Percentiles rank a stretch among this genome's conserved stretches.
phyloP scores from a whole-genome alignment of 1,140 invertebrate species.

The Orius laevigatus region DNA sequence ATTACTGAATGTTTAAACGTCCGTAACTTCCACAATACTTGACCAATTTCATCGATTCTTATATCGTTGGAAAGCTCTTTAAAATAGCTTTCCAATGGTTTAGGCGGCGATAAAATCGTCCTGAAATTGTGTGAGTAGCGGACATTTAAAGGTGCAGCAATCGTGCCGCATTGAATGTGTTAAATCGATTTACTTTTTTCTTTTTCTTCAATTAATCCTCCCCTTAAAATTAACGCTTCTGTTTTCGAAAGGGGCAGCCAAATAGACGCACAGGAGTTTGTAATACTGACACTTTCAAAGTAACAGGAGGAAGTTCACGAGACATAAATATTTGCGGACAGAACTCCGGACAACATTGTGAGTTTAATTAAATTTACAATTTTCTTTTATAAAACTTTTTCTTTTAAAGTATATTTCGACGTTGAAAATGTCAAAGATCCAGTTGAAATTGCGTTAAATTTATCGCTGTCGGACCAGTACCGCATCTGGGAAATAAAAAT shows the following conservation, averaged over 20 bases:
- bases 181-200: no score
- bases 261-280: constrained; percentile 60
- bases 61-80: no score
- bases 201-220: no score
- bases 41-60: no score
- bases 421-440: constrained; percentile 35
- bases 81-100: no score
- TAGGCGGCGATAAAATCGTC: no score
- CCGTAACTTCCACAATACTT: no score
- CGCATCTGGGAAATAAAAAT: constrained; percentile 60
- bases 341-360: constrained; percentile 69
- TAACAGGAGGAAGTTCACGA: constrained; percentile 35
- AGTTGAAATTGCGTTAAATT: constrained; percentile 35
- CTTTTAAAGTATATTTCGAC: constrained; percentile 45
- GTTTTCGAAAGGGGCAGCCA: constrained; percentile 48
- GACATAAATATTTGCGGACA: constrained; percentile 55
- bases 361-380: constrained; percentile 24
- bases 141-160: no score
- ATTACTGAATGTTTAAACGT: no score
- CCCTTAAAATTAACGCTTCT: no score
- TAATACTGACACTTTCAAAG: constrained; percentile 49
- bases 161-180: no score
- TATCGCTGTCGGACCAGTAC: constrained; percentile 35
- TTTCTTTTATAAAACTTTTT: constrained; percentile 5
- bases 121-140: no score